phyloP scores from a whole-genome alignment of 2,113 vertebrate species.

The Butorides virescens region DNA sequence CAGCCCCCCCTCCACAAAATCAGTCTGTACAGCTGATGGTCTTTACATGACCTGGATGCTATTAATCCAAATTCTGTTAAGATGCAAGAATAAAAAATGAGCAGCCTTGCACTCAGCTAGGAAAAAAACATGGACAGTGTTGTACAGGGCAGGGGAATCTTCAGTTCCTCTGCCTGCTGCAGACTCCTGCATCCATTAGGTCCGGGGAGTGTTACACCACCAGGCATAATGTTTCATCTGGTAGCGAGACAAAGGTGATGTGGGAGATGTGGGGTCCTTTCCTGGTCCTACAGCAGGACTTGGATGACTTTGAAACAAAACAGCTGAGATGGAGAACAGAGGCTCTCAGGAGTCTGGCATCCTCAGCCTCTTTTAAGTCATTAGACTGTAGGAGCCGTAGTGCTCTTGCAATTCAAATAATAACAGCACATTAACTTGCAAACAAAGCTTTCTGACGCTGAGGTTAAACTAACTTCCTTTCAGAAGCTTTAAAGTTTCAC shows the following conservation, averaged over 20 bases:
- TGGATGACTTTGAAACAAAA: slow-evolving; percentile 16
- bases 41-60: neutral
- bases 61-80: neutral
- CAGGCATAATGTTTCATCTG: neutral
- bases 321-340: neutral
- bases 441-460: slow-evolving; percentile 31
- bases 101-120: neutral
- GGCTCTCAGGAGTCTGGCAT: neutral
- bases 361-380: neutral
- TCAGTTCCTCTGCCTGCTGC: neutral
- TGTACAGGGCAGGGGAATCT: accelerated
- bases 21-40: neutral
- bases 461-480: slow-evolving; percentile 53
- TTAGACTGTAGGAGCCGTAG: neutral
- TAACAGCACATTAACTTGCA: neutral
- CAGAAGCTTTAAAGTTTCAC: slow-evolving; percentile 33
- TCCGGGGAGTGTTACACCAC: neutral
- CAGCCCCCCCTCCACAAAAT: too few relatives aligned
- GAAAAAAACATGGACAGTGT: neutral
- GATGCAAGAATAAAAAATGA: neutral
- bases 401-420: slow-evolving; percentile 16
- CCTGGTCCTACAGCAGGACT: neutral
- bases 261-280: neutral
- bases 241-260: neutral
- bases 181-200: neutral